Base-by-base conservation (phyloP, 2,113 vertebrate species). In the Lophura nycthemera region DNA sequence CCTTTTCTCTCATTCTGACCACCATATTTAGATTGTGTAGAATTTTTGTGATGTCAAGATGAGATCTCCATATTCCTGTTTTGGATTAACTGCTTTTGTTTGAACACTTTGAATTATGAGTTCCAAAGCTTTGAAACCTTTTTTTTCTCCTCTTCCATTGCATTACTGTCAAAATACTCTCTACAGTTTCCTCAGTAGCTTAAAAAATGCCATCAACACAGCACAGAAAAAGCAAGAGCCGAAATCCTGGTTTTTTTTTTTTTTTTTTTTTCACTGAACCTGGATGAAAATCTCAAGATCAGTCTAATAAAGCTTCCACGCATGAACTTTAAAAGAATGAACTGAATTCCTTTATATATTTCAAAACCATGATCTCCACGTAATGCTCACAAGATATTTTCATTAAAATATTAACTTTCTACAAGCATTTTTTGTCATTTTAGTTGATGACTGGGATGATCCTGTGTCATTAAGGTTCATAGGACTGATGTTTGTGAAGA, bases 11-110 rank as follows among this genome's bases (percentile, higher is more conserved):
- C 18, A 2, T 56, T 82, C 19, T 43, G 22, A 21, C 5, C 4
- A 73, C 2, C 15, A 73, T 71, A 32, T 83, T 70, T 74, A 48
- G 13, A 20, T 81, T 64, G n/a, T 36, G 25, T 47, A 57, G 7
- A 29, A 9, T 27, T 73, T 69, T 7, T 42, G 13, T 52, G 61
- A 42, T 47, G 30, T 59, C 36, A 2, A 19, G 40, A 40, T 40
- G n/a, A 72, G n/a, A 14, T 0, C 0, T 4, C 11, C 47, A 4
- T 64, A 32, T 77, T 21, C 11, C 10, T 21, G 45, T 47, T 47
- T 25, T 74, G 6, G 2, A 17, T 59, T 29, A 25, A 29, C 3
- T 38, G 8, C 42, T 82, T 74, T 74, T 65, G 7, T 83, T 38
- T 7, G 27, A 59, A 79, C 48, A 25, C 12, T 50, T 25, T 50